Base-by-base conservation (phyloP, 2,113 vertebrate genomes). In the Semicossyphus pulcher region DNA sequence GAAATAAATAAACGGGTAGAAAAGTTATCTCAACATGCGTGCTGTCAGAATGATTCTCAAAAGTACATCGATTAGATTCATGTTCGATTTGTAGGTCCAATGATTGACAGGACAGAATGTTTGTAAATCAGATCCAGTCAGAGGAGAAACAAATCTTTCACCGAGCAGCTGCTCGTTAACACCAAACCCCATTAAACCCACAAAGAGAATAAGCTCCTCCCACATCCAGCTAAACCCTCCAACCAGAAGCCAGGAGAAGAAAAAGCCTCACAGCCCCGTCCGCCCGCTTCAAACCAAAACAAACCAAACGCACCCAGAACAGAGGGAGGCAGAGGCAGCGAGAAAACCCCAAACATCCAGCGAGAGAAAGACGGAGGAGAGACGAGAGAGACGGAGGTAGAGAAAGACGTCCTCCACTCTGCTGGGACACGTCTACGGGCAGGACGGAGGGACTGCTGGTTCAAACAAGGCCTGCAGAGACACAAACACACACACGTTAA, bases 391-490 rank as follows among this genome's bases (percentile, higher is more conserved):
- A 52, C 6, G 28, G 25, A 52, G 26, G 9, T 26, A 63, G 26
- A 52, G 25, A 51, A 36, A 48, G 42, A 73, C 37, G 57, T 49
- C 29, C 41, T 83, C 59, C 63, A 45, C 34, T 62, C 10, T 57
- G 39, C 28, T 29, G 72, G n/a, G 37, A 63, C 37, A 28, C n/a
- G 39, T 47, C 62, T 11, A 56, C 14, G 16, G 69, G 66, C 21
- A 25, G 52, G 67, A 36, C 28, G 23, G 59, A 73, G 12, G 49
- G 65, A 60, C 62, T 23, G 76, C 74, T 44, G 75, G 62, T 61
- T 91, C 88, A 89, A 26, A 89, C 34, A 29, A 66, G 84, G 1
- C 88, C 89, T 89, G 89, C 26, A 69, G 82, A 67, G 79, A 85
- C 72, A 91, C 1, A 88, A 88, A 83, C 59, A 84, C 69, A 81